Conservation (phyloP, 1,140 invertebrate genomes). For the Teleogryllus occipitalis region DNA sequence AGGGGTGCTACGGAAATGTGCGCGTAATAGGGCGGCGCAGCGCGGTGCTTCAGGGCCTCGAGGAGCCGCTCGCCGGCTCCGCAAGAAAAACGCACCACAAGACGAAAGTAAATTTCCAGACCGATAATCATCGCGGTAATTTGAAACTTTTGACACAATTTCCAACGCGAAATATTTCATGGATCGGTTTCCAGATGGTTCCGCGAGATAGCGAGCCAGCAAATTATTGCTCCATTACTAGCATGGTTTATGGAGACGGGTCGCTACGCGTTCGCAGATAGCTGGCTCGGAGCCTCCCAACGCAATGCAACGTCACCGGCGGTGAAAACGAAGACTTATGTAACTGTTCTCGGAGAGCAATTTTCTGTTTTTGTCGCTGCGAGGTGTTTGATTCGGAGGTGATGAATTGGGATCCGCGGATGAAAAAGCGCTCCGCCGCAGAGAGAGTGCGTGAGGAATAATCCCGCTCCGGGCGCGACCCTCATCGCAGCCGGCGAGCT, state of each 20-base stretch:
- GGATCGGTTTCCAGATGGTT: background rate
- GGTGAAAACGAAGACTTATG: background rate
- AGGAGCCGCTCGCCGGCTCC: too few relatives aligned
- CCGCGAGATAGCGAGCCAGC: background rate
- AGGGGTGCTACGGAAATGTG: too few relatives aligned
- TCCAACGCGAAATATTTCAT: background rate
- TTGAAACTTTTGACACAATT: constrained; percentile 5
- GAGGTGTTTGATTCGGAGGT: background rate
- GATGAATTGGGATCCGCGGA: background rate
- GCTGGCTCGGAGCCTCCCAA: background rate
- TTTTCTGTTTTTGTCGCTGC: background rate
- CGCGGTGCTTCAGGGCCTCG: too few relatives aligned
- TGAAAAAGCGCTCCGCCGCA: background rate
- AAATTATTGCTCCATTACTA: background rate
- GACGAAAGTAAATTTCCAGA: background rate
- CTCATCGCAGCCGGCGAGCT: too few relatives aligned
- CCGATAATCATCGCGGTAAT: background rate
- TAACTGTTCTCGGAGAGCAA: background rate
- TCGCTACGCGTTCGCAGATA: background rate
- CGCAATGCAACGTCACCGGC: background rate
- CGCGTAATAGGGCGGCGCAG: too few relatives aligned
- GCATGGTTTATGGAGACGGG: background rate
- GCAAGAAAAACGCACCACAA: background rate
- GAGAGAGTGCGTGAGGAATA: background rate
- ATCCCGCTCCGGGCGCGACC: background rate